A percentile compares a stretch with the other conserved stretches of the same genome.
These are phyloP conservation scores for Trileptium ribeirensis DNA, from an alignment of 2,888 invertebrate genomes.

Conservation along the genomic window DNA sequence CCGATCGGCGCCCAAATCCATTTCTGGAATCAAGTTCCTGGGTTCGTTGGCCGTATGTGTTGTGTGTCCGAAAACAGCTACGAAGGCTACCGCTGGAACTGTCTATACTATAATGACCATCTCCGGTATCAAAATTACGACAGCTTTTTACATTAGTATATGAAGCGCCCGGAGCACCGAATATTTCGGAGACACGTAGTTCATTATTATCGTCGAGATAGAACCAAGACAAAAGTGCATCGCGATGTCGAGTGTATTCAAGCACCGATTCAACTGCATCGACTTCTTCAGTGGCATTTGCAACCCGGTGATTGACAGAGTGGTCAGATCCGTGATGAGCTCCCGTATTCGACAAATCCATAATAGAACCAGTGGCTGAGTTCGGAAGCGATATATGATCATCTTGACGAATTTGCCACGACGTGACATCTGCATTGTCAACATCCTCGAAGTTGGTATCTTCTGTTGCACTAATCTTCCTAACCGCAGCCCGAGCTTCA, in stretches of 20 bases:
- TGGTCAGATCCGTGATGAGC: neutral
- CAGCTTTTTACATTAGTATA: no score
- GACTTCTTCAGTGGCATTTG: slow-evolving; percentile 43
- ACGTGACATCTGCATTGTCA: neutral
- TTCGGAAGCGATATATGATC: neutral
- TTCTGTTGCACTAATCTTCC: neutral
- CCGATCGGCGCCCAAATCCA: neutral
- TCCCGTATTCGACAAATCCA: neutral
- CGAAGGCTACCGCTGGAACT: neutral
- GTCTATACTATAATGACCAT: neutral
- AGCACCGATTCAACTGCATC: slow-evolving; percentile 60
- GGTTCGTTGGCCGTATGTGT: neutral
- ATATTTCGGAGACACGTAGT: slow-evolving; percentile 49
- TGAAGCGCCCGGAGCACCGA: neutral
- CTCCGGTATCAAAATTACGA: no score
- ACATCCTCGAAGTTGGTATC: neutral
- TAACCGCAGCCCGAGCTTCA: neutral
- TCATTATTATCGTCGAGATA: slow-evolving; percentile 79
- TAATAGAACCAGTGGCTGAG: neutral
- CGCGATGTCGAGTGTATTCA: slow-evolving; percentile 71
- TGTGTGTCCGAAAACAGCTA: no score
- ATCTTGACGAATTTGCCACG: neutral
- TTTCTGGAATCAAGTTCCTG: neutral
- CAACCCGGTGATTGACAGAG: neutral
- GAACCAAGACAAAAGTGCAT: slow-evolving; percentile 81